Base-by-base conservation (phyloP, 2,113 vertebrate genomes). In the Pedionomus torquatus region DNA sequence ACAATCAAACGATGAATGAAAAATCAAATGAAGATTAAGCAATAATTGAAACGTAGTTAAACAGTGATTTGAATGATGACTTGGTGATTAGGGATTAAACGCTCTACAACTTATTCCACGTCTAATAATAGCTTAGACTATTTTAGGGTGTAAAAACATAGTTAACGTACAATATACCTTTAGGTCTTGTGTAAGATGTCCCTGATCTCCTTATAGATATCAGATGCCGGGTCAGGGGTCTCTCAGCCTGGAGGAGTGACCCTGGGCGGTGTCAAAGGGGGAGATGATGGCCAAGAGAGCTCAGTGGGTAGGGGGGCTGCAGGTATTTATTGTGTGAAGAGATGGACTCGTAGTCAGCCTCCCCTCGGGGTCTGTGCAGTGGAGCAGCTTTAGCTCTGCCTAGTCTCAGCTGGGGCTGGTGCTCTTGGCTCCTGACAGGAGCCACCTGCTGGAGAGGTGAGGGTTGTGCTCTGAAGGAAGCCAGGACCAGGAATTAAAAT, bases 111-210 rank as follows among this genome's bases (percentile, higher is more conserved):
- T 70, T 58, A 25, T 13, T 19, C 17, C 13, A 3, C 37, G 41
- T 76, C 10, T 20, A 49, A 48, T 21, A 76, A 31, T 10, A 57
- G 39, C 61, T n/a, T n/a, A n/a, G n/a, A n/a, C n/a, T n/a, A n/a
- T n/a, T n/a, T n/a, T n/a, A 23, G 74, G 39, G 18, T 48, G 17
- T 11, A 33, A n/a, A 26, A 48, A 28, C 30, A n/a, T 52, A 2
- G 7, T 30, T 54, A 30, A 31, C 12, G 11, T 26, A 48, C 0
- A 3, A 11, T 17, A 0, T 3, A n/a, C 44, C n/a, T 74, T 25
- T 21, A 70, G 49, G 55, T 15, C 43, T 37, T 31, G 26, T 33
- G n/a, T 43, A 41, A 33, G 33, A 28, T 58, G 66, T 69, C 10
- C 0, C n/a, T 79, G 72, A 13, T 44, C 63, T 65, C 2, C 0